Base-by-base conservation (phyloP, 1,140 invertebrate species). In the Pogonognathellus flavescens region DNA sequence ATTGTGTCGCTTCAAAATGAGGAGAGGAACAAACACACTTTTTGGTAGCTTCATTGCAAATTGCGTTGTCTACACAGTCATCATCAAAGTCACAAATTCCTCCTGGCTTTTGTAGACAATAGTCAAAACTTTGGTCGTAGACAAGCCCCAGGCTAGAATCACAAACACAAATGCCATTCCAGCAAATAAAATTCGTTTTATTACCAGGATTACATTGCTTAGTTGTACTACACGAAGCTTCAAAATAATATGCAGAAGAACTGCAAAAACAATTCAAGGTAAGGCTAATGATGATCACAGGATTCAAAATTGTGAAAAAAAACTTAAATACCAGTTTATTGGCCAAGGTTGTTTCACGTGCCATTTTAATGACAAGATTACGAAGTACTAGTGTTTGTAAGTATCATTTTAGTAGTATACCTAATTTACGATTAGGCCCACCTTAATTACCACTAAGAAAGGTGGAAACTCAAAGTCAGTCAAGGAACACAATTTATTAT, bases 111-210 rank as follows among this genome's bases (percentile, higher is more conserved):
- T 31, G 31, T 50, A 80, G 18, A 50, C 72, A 80, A 52, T 10
- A 52, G n/a, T 80, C 18, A 18, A 49, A 49, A 16, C 16, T 50
- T 10, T 18, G 50, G 72, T 80, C 72, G 16, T 50, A 80, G 7
- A 80, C 50, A 18, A 80, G 72, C n/a, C 31, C 14, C 5, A 0
- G 72, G 16, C 50, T 80, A 41, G 6, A n/a, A 18, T 80, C 41
- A 52, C 72, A 80, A 6, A 80, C 72, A 3, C 72, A 80, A 80
- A 49, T 49, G 31, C 22, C 50, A n/a, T 80, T 80, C 72, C 50
- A 80, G 18, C 41, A 80, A 8, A 50, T 50, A n/a, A 66, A 66
- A 14, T 66, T 66, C 62, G 62, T 66, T 25, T 66, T 3, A 13
- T 25, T 66, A 1, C 20, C 25, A 0, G 62, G 62, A 25, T 66